A percentile compares a stretch with the other conserved stretches of the same genome.
phyloP scores from a whole-genome alignment of 2,888 invertebrate genomes.

The Hydraecia micacea region DNA sequence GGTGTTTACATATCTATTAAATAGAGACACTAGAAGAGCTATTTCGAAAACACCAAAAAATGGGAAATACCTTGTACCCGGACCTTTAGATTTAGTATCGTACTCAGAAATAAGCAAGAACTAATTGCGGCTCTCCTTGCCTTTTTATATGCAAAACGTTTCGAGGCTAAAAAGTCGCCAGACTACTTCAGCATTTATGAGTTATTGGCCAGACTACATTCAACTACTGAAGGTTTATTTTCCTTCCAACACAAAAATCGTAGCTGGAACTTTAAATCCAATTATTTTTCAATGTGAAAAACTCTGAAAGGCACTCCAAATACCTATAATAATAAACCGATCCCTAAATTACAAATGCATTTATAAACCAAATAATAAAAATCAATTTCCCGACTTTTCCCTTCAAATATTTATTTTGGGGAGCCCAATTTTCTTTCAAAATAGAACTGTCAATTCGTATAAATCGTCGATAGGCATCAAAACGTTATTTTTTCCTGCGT shows the following conservation, averaged over 20 bases:
- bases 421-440: conserved; percentile 71
- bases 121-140: conserved; percentile 34
- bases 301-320: not conserved
- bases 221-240: conserved; percentile 12
- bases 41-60: not conserved
- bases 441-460: conserved; percentile 79
- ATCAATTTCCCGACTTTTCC: conserved; percentile 53
- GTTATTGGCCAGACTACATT: conserved; percentile 17
- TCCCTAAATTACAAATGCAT: conserved; percentile 39
- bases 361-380: conserved; percentile 45
- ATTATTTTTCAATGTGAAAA: not conserved
- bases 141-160: conserved; percentile 43
- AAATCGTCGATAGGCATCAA: conserved; percentile 80
- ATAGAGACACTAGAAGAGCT: not conserved
- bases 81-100: not conserved
- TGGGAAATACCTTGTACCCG: not conserved
- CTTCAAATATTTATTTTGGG: conserved; percentile 67
- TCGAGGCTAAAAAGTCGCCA: conserved; percentile 22
- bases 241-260: not conserved
- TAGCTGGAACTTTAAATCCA: not conserved
- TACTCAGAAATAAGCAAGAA: conserved; percentile 35
- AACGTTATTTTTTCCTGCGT: conserved; percentile 78
- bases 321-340: not conserved
- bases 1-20: not conserved
- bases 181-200: conserved; percentile 19